A percentile compares a stretch with the other conserved stretches of the same genome.
These are phyloP conservation scores for Drosophila funebris DNA, from an alignment of 1,140 invertebrate species.

Conservation along the genomic window DNA sequence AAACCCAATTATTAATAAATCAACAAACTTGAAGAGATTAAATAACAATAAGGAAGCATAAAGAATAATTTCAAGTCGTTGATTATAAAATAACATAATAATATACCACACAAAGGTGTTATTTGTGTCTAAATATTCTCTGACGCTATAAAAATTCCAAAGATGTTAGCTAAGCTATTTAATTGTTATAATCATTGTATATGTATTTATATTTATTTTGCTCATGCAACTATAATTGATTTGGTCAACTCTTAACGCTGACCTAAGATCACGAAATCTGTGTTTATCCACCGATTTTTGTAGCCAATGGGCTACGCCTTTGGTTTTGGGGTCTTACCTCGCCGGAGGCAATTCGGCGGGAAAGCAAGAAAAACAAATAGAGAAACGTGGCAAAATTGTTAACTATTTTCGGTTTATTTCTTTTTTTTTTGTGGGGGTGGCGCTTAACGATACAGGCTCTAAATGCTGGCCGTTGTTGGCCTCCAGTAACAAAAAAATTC, in stretches of 20 bases:
- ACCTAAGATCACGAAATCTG: constrained; percentile 55
- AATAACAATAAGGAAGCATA: background rate
- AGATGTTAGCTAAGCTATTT: constrained; percentile 9
- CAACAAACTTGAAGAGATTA: background rate
- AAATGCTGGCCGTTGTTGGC: constrained; percentile 41
- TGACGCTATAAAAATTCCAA: constrained; percentile 10
- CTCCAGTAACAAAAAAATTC: constrained; percentile 72
- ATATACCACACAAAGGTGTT: constrained; percentile 13
- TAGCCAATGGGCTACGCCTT: constrained; percentile 35
- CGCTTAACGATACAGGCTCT: constrained; percentile 44
- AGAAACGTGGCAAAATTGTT: constrained; percentile 34
- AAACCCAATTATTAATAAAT: background rate
- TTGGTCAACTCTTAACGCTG: constrained; percentile 27
- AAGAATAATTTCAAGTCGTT: background rate
- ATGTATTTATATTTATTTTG: constrained; percentile 15
- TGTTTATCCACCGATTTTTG: constrained; percentile 53
- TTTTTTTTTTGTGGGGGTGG: constrained; percentile 61
- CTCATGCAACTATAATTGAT: constrained; percentile 33
- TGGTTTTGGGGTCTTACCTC: constrained; percentile 42
- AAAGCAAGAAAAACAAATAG: constrained; percentile 73
- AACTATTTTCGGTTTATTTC: constrained; percentile 24
- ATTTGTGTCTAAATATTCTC: constrained; percentile 14
- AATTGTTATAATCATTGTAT: constrained; percentile 29
- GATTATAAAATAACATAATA: constrained; percentile 15
- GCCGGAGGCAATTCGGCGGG: constrained; percentile 59